These are phyloP conservation scores for Fissipunctia ypsillon DNA, from an alignment of 2,888 invertebrate genomes.

Conservation along the genomic window DNA sequence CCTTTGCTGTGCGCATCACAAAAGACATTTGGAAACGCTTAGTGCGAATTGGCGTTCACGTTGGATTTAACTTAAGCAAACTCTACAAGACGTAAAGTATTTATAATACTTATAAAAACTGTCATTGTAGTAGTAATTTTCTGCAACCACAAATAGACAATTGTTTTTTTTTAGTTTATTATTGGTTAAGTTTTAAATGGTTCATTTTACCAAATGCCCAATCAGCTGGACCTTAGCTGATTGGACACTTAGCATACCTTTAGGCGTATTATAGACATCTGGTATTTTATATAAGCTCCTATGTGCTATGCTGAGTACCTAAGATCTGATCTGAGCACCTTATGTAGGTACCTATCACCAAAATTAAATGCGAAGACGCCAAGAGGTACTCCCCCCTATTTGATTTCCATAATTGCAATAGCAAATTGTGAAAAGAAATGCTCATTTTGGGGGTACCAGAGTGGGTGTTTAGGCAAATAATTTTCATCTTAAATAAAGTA, in stretches of 20 bases:
- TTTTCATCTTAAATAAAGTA: conserved; percentile 79
- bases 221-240: too few relatives aligned
- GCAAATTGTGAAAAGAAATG: conserved; percentile 82
- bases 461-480: conserved; percentile 82
- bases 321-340: not conserved
- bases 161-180: too few relatives aligned
- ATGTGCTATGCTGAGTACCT: not conserved
- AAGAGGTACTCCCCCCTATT: conserved; percentile 74
- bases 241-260: too few relatives aligned
- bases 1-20: too few relatives aligned
- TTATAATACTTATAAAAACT: too few relatives aligned
- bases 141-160: too few relatives aligned
- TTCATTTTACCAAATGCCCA: not conserved
- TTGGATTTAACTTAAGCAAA: too few relatives aligned
- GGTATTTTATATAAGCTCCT: not conserved
- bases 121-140: too few relatives aligned
- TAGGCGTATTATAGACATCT: too few relatives aligned
- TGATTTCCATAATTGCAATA: conserved; percentile 86
- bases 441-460: conserved; percentile 74
- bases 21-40: too few relatives aligned
- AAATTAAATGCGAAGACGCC: conserved; percentile 74
- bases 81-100: too few relatives aligned
- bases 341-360: conserved; percentile 40
- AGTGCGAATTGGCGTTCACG: too few relatives aligned
- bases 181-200: not conserved